Evolutionary conservation across 2,888 invertebrate species (phyloP), one percentile per base, ranked within the genome.

Genomic region (Charanyca ferruginea): DNA sequence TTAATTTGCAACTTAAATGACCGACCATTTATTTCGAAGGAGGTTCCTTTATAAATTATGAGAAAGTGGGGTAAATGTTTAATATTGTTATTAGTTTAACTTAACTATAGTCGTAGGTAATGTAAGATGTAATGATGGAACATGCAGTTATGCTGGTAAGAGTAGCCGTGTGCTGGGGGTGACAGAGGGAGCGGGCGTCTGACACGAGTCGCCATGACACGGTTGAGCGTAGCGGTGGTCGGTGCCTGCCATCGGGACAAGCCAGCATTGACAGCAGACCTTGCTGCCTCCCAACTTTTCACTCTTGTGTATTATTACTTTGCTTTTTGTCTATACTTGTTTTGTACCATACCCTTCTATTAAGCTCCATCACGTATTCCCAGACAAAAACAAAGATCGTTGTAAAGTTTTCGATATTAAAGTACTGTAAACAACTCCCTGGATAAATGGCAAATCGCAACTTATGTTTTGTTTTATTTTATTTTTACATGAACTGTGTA

Each of bases 11-110:
- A 45, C 3, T 16, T 52, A 7, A 73, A 35, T 55, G 53, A 45
- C 45, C 55, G 45, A 52, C 41, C n/a, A 38, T 59, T 64, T 13
- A 54, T 58, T 70, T 63, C 8, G 22, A 69, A 41, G n/a, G 53
- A 52, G 55, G 23, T 60, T 76, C 55, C 20, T 54, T 57, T 52
- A 41, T 66, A 59, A 71, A 59, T 76, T 49, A 59, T 77, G 59
- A 54, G 22, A 22, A 18, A 57, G 16, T 66, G 51, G 22, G 38
- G 42, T 23, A 63, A 63, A 65, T 65, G 11, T 73, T 71, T 67
- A 65, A 69, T 63, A 61, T 58, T 77, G 77, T 80, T 77, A 71
- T 66, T 79, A 80, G 71, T 74, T 71, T 20, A 66, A 77, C 47
- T 60, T 77, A 49, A 44, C 9, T 20, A 22, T 70, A 74, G 66